Evolutionary conservation across 1,140 invertebrate genomes (phyloP), one percentile per base, ranked within the genome.

Genomic region (Copidosoma floridanum): DNA sequence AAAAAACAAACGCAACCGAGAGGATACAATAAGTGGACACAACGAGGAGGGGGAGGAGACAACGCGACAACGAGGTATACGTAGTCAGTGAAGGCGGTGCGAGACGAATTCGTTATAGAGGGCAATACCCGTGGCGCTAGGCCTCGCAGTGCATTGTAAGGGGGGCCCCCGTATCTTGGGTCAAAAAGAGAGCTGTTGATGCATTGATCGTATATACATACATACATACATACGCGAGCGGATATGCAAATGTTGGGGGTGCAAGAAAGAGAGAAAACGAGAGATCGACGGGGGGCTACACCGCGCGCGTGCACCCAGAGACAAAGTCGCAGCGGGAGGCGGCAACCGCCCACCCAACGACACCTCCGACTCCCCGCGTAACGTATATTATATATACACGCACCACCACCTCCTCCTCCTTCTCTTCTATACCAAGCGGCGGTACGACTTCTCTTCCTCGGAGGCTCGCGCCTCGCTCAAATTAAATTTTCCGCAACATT

Each of bases 401-500:
- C n/a, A n/a, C n/a, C n/a, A n/a, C n/a, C 50, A 20, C 48, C 29
- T 32, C 20, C 32, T 21, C 11, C 1, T 12, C 48, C 7, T 51
- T 11, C 60, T 37, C 43, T 61, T 11, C 12, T 53, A 51, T 59
- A 38, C 56, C 57, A 35, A 55, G 27, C 38, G 56, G 50, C 57
- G 50, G 65, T n/a, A n/a, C n/a, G n/a, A n/a, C 7, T 51, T 11
- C 60, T 37, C 43, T 61, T 11, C 12, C 54, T 46, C 61, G 35
- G 53, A 54, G n/a, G n/a, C n/a, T n/a, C n/a, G 68, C 71, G 61
- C 68, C 71, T 57, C 62, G 65, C 59, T 71, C 70, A 72, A 77
- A 81, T 80, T 76, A 80, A 81, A 81, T 81, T 81, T 81, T 80
- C 77, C 77, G 69, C 75, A 73, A 80, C 78, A 80, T 80, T 81